phyloP scores from a whole-genome alignment of 1,140 invertebrate species.

The Scaptomyza montana region DNA sequence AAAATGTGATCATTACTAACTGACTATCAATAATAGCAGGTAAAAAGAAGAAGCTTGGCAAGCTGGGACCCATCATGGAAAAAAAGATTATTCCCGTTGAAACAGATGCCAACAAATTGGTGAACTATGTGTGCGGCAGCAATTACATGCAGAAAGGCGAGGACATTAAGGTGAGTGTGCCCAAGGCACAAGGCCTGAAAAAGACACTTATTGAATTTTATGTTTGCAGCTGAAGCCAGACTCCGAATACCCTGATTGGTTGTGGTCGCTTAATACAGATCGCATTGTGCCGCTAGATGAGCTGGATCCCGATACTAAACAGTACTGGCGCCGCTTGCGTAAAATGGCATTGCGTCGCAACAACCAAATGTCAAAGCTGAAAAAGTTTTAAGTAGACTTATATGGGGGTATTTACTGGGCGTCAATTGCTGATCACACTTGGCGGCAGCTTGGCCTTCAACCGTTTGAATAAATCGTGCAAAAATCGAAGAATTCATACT shows the following conservation, averaged over 20 bases:
- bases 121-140: conserved; percentile 93
- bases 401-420: conserved; percentile 11
- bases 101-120: conserved; percentile 91
- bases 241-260: conserved; percentile 96
- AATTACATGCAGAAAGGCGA: conserved; percentile 91
- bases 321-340: conserved; percentile 91
- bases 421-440: conserved; percentile 18
- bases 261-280: conserved; percentile 90
- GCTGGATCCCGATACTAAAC: conserved; percentile 90
- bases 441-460: conserved; percentile 41
- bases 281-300: conserved; percentile 87
- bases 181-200: background rate
- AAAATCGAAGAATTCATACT: conserved; percentile 14
- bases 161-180: conserved; percentile 87
- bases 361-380: conserved; percentile 86
- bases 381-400: conserved; percentile 84
- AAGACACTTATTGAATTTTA: background rate
- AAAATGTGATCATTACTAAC: background rate
- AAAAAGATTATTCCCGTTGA: conserved; percentile 93
- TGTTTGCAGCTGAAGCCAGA: conserved; percentile 89
- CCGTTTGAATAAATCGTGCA: conserved; percentile 31
- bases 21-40: conserved; percentile 14
- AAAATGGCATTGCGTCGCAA: conserved; percentile 86
- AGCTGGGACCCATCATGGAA: conserved; percentile 86
- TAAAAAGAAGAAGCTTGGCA: conserved; percentile 87